Base-by-base conservation (phyloP, 2,113 vertebrate species). In the Aptenodytes forsteri region DNA sequence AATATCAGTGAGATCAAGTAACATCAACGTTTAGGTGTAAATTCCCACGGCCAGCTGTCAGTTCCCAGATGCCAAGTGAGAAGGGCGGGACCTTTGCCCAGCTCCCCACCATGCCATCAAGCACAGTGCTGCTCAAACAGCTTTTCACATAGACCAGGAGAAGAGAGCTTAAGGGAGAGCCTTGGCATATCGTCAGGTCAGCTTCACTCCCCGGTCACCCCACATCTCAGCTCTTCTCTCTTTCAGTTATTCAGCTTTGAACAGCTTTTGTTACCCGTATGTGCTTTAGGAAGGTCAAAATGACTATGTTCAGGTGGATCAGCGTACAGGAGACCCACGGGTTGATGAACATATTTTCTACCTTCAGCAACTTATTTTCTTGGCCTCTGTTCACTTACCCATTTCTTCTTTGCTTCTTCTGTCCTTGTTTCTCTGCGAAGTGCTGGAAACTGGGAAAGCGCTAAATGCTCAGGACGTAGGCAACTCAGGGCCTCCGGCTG, bases 111-210 rank as follows among this genome's bases (percentile, higher is more conserved):
- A 9, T 26, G 38, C 36, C 40, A 21, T 25, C 12, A 6, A 83
- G 50, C 52, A 32, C 15, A 6, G 21, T 5, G 30, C 66, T 38
- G 54, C 54, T 11, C 19, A 18, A 49, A 22, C 22, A 62, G n/a
- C 22, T 75, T 40, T 50, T 34, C 62, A 27, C 3, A 1, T 5
- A 36, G 17, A 46, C 11, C 38, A 42, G 44, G 46, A 76, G 25
- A 44, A 66, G 6, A 52, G 13, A 65, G 29, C 13, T 46, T 38
- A 23, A 46, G 49, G 17, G 21, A 72, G 26, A 42, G 26, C 50
- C 20, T 38, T 38, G 29, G 7, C 13, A 8, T 7, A 14, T 3
- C 0, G 0, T 17, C 30, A 32, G 77, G n/a, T 30, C 36, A 87
- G 72, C 55, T 54, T 38, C 22, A 8, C 23, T 34, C 26, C 47